Base-by-base conservation (phyloP, 2,113 vertebrate genomes). In the Zeus faber region DNA sequence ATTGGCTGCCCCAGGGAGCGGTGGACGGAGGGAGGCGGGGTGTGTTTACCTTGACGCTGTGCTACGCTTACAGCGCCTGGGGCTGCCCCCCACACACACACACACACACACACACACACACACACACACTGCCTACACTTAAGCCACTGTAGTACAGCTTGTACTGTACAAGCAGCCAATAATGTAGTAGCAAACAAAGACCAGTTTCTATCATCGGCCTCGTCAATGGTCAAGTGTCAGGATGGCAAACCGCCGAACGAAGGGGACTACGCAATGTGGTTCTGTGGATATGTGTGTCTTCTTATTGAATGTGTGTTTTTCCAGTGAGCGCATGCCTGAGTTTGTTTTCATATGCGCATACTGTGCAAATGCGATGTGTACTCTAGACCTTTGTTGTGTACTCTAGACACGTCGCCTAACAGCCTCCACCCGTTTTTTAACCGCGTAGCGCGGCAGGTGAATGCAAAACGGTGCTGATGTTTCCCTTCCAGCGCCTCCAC, bases 121-220 rank as follows among this genome's bases (percentile, higher is more conserved):
- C 47, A 64, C 69, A 66, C 51, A 60, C 48, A 48, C 41, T 64
- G 73, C 78, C 62, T 65, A 43, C 47, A 70, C 27, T 18, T 61
- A 62, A 71, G 54, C 62, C 57, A 41, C 41, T 76, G 66, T 74
- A 62, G 33, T 74, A 58, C 33, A 61, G 73, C 74, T 63, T 72
- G 72, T 67, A 67, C 13, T 39, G 70, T 59, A 63, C 49, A 70
- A 37, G 47, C 59, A 21, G 14, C 49, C 13, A 74, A 58, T 22
- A 57, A 50, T 25, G 67, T 37, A 68, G 57, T 61, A 70, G 67
- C 33, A 69, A 82, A 83, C 71, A 83, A 71, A 83, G 67, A 49
- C 58, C 61, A 63, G 53, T 60, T 58, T 65, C 77, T 62, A 55
- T 76, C 78, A 71, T 82, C 57, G 8, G 67, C 31, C 43, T 39